Base-by-base conservation (phyloP, 37 sponge, comb jelly and placozoan species). In the Diacarnus erythraeanus region DNA sequence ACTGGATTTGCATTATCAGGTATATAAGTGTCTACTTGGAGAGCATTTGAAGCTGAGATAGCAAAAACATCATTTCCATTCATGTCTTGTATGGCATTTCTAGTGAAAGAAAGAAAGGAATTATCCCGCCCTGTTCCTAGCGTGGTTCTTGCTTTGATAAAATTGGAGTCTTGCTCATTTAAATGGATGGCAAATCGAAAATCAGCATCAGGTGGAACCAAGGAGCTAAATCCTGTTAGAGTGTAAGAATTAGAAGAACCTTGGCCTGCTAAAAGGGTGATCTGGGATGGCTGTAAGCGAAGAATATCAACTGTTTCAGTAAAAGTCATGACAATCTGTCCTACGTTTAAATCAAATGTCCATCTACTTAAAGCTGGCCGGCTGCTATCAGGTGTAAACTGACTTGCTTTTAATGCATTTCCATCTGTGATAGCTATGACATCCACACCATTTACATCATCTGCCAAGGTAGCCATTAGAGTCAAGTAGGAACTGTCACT, bases 351-450 rank as follows among this genome's bases (percentile, higher is more conserved):
- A 77, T 96, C 93, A 1, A 96, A 82, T 0, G 79, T 72, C 80
- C 75, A 96, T 10, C 31, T 18, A 3, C 56, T 29, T 2, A 96
- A 42, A 2, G 21, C 26, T 43, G 96, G 96, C 20, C 59, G 10
- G 0, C 84, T 80, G 57, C 44, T 27, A 71, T 96, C 96, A 1
- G 76, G 30, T 34, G 38, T 73, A 73, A 82, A 96, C 21, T 44
- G 34, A 35, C 54, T 60, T 0, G 58, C 88, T 29, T 41, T 85
- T 1, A 96, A 51, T 3, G 96, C 88, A 23, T 92, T 89, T 59
- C 96, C 93, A 74, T 96, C 93, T 23, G 93, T 92, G 59, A 96
- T 64, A 47, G 96, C 96, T n/a, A 84, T 64, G n/a, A 73, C 71
- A 60, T 96, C 93, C 22, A 71, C 60, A 26, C 91, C 90, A 75